Evolutionary conservation across 2,797 vertebrate genomes (phyloP).

Genomic region (Naso thynnoides): DNA sequence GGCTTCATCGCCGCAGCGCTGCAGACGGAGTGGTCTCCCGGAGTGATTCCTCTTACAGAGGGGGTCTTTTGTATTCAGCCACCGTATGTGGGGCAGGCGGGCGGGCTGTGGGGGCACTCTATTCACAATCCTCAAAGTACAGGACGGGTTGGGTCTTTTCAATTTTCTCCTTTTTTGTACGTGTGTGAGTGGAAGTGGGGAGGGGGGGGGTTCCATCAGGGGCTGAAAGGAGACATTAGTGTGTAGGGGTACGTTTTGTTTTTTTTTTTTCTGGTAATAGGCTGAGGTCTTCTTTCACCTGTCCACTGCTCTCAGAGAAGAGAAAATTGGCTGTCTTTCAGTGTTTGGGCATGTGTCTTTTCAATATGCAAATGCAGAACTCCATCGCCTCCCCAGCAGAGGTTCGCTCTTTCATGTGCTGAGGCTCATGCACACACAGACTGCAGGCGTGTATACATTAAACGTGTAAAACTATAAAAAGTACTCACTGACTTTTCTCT

Average conservation of each 20-base stretch:
- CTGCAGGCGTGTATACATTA: not conserved
- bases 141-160: conserved; percentile 72
- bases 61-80: conserved; percentile 81
- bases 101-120: conserved; percentile 63
- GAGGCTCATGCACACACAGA: conserved; percentile 20
- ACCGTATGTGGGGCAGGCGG: conserved; percentile 76
- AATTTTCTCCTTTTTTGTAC: conserved; percentile 14
- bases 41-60: conserved; percentile 73
- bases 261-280: conserved; percentile 34
- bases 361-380: conserved; percentile 68
- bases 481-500: not conserved
- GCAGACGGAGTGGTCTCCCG: conserved; percentile 75
- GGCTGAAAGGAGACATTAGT: conserved; percentile 54
- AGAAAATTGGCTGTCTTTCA: conserved; percentile 57
- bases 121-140: conserved; percentile 80
- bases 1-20: conserved; percentile 73
- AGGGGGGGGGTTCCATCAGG: conserved; percentile 49
- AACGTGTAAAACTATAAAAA: conserved; percentile 2
- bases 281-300: conserved; percentile 69
- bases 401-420: conserved; percentile 50
- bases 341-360: conserved; percentile 60
- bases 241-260: conserved; percentile 10
- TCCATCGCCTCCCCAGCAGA: conserved; percentile 41
- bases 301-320: conserved; percentile 49
- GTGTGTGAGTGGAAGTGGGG: not conserved